These are phyloP conservation scores for Danio albolineatus DNA, from an alignment of 2,797 vertebrate species.

Conservation along the genomic window DNA sequence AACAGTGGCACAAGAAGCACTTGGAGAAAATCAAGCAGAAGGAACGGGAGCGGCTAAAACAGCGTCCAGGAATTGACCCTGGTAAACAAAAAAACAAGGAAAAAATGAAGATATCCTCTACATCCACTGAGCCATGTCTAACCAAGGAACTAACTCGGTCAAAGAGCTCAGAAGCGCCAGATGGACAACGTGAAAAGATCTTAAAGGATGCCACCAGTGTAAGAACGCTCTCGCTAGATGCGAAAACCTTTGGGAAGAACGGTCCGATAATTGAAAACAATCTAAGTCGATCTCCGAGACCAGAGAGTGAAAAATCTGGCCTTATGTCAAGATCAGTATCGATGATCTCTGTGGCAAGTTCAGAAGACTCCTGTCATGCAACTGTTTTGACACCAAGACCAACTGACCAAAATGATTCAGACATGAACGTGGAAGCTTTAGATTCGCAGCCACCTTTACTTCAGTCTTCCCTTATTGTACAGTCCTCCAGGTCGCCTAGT, in stretches of 20 bases:
- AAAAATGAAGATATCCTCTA: constrained; percentile 74
- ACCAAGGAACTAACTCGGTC: constrained; percentile 91
- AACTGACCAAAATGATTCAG: constrained; percentile 87
- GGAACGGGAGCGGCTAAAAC: constrained; percentile 93
- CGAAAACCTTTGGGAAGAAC: constrained; percentile 82
- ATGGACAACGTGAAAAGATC: constrained; percentile 84
- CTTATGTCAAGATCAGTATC: constrained; percentile 92
- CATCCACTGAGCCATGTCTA: constrained; percentile 75
- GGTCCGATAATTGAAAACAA: constrained; percentile 85
- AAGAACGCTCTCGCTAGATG: constrained; percentile 89
- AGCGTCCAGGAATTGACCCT: constrained; percentile 83
- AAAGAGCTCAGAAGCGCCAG: constrained; percentile 91
- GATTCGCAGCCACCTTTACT: constrained; percentile 93
- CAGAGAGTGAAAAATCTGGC: constrained; percentile 87
- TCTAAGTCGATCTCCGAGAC: constrained; percentile 87
- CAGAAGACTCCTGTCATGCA: constrained; percentile 93
- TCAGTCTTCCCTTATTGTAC: constrained; percentile 86
- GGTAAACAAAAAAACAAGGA: constrained; percentile 89
- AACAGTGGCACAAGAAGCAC: constrained; percentile 98
- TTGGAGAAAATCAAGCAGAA: constrained; percentile 99
- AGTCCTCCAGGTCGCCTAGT: constrained; percentile 90
- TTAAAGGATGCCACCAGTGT: constrained; percentile 83
- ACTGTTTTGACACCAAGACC: constrained; percentile 87
- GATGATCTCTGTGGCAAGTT: constrained; percentile 92
- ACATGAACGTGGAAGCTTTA: constrained; percentile 87